Conservation (phyloP, 30 jellyfish, hydroid and myxozoan species). For the Turritopsis rubra region DNA sequence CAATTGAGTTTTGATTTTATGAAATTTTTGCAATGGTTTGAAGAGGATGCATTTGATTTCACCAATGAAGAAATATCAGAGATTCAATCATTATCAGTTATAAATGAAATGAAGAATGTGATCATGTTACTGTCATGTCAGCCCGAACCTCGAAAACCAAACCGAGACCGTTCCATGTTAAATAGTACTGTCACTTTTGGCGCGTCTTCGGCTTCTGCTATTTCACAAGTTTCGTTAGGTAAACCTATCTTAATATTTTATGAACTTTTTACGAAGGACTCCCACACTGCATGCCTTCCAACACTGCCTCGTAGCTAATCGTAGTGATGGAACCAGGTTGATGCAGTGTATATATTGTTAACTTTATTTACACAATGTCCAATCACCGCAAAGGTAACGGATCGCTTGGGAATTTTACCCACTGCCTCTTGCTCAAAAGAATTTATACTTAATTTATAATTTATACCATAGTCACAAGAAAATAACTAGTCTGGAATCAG, state of each 20-base stretch:
- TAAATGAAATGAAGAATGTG: not conserved
- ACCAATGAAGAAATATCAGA: slow-evolving; percentile 4
- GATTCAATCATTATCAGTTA: not conserved
- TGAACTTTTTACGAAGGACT: not conserved
- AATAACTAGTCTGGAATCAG: no score
- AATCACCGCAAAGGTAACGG: no score
- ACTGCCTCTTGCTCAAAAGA: no score
- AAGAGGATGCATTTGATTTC: not conserved
- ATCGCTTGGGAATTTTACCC: no score
- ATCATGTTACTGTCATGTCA: not conserved
- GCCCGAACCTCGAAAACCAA: not conserved
- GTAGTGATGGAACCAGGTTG: no score
- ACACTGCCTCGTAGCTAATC: no score
- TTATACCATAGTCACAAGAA: no score
- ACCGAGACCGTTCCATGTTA: not conserved
- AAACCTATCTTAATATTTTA: no score
- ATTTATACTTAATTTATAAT: no score
- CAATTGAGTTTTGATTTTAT: not conserved
- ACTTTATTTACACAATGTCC: no score
- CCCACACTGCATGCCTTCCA: no score
- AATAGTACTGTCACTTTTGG: not conserved
- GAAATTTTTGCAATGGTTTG: slow-evolving; percentile 2
- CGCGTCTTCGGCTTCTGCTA: not conserved
- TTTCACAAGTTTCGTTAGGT: slow-evolving; percentile 14
- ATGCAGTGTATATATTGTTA: no score